Conservation (phyloP, 2,888 invertebrate genomes). For the Cryptus viduatorius region DNA sequence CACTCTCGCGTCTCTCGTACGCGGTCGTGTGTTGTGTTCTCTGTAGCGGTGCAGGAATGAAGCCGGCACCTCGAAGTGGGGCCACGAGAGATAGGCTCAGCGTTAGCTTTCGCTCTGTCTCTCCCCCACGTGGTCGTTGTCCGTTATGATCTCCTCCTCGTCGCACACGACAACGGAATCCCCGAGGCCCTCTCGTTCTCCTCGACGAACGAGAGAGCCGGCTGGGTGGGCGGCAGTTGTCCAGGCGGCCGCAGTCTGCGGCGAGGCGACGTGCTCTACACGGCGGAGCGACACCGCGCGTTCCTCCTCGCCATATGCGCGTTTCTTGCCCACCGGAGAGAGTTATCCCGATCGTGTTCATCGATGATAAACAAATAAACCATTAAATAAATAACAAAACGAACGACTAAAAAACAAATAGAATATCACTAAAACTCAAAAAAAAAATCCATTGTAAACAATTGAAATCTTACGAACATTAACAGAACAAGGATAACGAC, state of each 20-base stretch:
- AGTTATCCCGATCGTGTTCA: constrained; percentile 20
- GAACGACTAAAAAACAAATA: neutral
- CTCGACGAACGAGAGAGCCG: constrained; percentile 65
- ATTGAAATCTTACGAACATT: neutral
- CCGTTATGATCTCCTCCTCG: constrained; percentile 9
- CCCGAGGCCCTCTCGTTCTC: constrained; percentile 55
- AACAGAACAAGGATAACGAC: neutral
- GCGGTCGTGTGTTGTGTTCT: constrained; percentile 7
- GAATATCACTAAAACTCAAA: neutral
- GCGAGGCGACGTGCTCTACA: constrained; percentile 81
- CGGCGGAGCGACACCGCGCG: constrained; percentile 79
- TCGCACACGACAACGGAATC: constrained; percentile 40
- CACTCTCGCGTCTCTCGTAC: constrained; percentile 33
- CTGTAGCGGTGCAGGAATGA: constrained; percentile 29
- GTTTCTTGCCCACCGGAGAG: constrained; percentile 64
- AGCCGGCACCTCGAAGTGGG: constrained; percentile 60
- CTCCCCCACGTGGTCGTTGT: constrained; percentile 61
- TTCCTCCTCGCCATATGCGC: constrained; percentile 75
- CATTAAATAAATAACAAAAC: constrained; percentile 28
- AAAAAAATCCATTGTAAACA: neutral
- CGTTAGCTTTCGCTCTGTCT: constrained; percentile 45
- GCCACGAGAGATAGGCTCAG: constrained; percentile 53
- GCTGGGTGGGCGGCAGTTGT: constrained; percentile 83
- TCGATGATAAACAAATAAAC: neutral
- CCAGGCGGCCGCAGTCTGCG: constrained; percentile 81